These are phyloP conservation scores for Pseudomyrmex gracilis DNA, from an alignment of 1,140 invertebrate genomes.

Conservation along the genomic window DNA sequence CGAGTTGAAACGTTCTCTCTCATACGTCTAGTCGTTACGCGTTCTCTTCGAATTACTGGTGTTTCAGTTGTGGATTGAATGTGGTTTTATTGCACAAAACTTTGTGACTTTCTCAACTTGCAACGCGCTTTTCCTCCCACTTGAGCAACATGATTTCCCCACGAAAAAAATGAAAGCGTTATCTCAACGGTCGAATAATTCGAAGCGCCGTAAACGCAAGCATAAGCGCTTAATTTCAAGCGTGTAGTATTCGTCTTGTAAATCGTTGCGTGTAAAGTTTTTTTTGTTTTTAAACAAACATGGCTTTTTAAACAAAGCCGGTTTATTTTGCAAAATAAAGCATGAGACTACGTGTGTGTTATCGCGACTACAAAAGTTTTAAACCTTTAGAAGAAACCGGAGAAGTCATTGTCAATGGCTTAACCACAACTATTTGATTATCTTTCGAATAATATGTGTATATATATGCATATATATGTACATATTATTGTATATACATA, in stretches of 20 bases:
- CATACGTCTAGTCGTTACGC: not conserved
- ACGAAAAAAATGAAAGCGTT: constrained; percentile 76
- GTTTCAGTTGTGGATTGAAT: constrained; percentile 15
- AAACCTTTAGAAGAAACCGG: too few relatives aligned
- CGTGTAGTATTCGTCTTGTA: not conserved
- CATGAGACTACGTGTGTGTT: not conserved
- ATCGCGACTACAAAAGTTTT: too few relatives aligned
- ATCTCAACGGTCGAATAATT: constrained; percentile 46
- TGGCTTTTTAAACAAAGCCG: too few relatives aligned
- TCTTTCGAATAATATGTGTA: too few relatives aligned
- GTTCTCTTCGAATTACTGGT: not conserved
- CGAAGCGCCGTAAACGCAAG: not conserved
- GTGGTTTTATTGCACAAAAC: constrained; percentile 53
- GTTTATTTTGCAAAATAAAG: too few relatives aligned
- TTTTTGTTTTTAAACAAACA: not conserved
- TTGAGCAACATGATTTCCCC: constrained; percentile 71
- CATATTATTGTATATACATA: too few relatives aligned
- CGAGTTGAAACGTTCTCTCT: not conserved
- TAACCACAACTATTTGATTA: too few relatives aligned
- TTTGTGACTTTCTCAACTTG: constrained; percentile 42
- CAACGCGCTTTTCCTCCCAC: constrained; percentile 64
- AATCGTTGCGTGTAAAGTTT: not conserved
- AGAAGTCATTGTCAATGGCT: too few relatives aligned
- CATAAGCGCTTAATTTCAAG: constrained; percentile 14
- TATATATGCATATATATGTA: too few relatives aligned